Evolutionary conservation across 2,888 invertebrate genomes (phyloP), one percentile per base, ranked within the genome.

Genomic region (Aphidius colemani): DNA sequence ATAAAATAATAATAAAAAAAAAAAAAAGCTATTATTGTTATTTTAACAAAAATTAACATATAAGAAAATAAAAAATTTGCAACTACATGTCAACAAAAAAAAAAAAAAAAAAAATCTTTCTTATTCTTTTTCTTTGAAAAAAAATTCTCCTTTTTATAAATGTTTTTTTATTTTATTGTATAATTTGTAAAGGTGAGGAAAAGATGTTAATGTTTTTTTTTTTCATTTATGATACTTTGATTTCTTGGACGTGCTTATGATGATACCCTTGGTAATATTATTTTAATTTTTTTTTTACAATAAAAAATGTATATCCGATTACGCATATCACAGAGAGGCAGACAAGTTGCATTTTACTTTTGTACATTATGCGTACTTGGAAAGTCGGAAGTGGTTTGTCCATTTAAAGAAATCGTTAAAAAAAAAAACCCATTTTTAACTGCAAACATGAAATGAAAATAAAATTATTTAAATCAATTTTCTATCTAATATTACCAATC

Each of bases 241-340:
- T 18, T 18, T 18, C 8, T 46, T 46, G 6, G 2, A 46, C 46
- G 10, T 46, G 11, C 8, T 7, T 50, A 13, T 50, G 18, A 18
- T 50, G 50, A 50, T 50, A 50, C 30, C 5, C 30, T 30, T 30
- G 30, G 30, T 30, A 30, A 30, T 5, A 30, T 30, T 30, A 30
- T 30, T 30, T 30, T 30, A 18, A 18, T 30, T 30, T 30, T 30
- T 30, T 30, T 30, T 30, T 13, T 10, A 44, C 7, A 9, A n/a
- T n/a, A 10, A 30, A 18, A 45, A 13, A 44, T 53, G 65, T 67
- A 70, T 70, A 69, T 70, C 70, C 69, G 70, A 70, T 70, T 70
- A 70, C 67, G 70, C 69, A 70, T 70, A 69, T 70, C 70, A 64
- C 61, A 50, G 61, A 64, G 61, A 66, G 68, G 65, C 69, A 69